Conservation (phyloP, 2,797 vertebrate species). For the Sitta carolinensis region DNA sequence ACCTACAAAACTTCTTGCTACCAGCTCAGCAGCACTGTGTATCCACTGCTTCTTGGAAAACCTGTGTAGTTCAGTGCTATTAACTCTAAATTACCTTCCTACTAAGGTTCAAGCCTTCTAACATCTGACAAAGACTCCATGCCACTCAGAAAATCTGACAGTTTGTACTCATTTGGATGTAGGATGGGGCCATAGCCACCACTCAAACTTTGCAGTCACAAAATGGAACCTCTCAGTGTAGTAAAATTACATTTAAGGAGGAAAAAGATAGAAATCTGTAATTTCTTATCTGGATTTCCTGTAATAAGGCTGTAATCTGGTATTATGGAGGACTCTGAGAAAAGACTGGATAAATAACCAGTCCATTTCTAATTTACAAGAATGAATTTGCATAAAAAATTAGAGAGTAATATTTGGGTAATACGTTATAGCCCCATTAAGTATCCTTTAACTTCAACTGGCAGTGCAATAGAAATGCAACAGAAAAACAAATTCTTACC, state of each 20-base stretch:
- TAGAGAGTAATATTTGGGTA: background rate
- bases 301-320: background rate
- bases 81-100: background rate
- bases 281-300: background rate
- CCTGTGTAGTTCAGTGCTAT: background rate
- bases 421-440: background rate
- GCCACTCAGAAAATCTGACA: background rate
- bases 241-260: background rate
- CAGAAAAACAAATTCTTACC: background rate
- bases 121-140: background rate
- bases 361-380: background rate
- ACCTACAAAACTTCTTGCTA: background rate
- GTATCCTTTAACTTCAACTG: background rate
- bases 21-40: background rate
- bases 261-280: background rate
- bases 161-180: background rate
- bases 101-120: background rate
- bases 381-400: slow-evolving; percentile 6
- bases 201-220: background rate
- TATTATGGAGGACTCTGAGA: background rate
- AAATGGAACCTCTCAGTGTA: background rate
- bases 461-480: background rate
- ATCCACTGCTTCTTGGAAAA: background rate
- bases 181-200: background rate
- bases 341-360: background rate